Percentiles rank a stretch among this genome's conserved stretches.
Evolutionary conservation across 2,113 vertebrate genomes (phyloP).

Genomic region (Hippoglossus stenolepis): DNA sequence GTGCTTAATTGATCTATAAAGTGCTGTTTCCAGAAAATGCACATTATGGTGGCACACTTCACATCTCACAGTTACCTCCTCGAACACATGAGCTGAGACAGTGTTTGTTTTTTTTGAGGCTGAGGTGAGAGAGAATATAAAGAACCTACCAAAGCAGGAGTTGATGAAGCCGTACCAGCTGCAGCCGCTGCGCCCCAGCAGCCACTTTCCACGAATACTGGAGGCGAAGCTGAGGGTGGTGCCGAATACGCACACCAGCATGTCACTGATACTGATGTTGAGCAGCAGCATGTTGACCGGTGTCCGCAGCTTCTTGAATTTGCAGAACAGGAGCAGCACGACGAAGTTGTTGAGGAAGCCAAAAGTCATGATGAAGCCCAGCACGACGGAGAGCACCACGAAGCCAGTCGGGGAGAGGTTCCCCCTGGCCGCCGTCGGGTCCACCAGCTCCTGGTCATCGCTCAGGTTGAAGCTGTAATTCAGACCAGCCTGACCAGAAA

Average conservation of each 20-base stretch:
- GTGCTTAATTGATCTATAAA: too few species aligned
- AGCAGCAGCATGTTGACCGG: slow-evolving; percentile 91
- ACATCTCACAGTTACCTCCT: too few species aligned
- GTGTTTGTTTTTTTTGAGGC: too few species aligned
- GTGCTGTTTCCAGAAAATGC: too few species aligned
- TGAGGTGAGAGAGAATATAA: too few species aligned
- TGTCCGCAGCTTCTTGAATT: slow-evolving; percentile 89
- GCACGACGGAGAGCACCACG: slow-evolving; percentile 85
- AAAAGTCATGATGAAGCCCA: slow-evolving; percentile 89
- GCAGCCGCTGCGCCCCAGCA: slow-evolving; percentile 87
- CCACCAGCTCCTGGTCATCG: slow-evolving; percentile 64
- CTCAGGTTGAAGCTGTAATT: slow-evolving; percentile 79
- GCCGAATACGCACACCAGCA: slow-evolving; percentile 90
- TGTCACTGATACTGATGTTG: slow-evolving; percentile 92
- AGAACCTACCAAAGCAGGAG: slow-evolving; percentile 89
- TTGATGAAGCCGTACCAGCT: slow-evolving; percentile 94
- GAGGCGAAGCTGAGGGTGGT: slow-evolving; percentile 91
- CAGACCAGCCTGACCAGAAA: slow-evolving; percentile 68
- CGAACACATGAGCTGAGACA: too few species aligned
- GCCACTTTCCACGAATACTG: slow-evolving; percentile 86
- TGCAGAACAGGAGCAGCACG: slow-evolving; percentile 89
- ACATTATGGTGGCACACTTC: too few species aligned
- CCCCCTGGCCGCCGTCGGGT: slow-evolving; percentile 44
- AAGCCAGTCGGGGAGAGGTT: slow-evolving; percentile 84
- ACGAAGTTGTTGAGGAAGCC: slow-evolving; percentile 90